Evolutionary conservation across 2,113 vertebrate species (phyloP).

Genomic region (Sturnus vulgaris): DNA sequence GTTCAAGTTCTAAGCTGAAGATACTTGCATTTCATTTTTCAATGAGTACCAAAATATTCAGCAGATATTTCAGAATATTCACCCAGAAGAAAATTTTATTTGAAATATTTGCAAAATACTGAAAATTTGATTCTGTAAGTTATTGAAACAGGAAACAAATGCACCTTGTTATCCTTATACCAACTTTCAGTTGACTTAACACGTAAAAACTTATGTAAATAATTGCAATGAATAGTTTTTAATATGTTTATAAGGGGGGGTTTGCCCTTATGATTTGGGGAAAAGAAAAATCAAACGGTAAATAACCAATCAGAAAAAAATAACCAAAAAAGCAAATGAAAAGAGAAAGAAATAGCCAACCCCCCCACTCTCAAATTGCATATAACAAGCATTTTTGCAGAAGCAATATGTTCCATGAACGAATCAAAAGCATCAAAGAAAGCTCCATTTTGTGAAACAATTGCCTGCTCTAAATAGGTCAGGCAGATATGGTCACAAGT

Average conservation of each 20-base stretch:
- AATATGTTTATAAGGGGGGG: neutral
- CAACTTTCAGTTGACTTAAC: neutral
- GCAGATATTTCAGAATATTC: neutral
- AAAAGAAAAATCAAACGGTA: neutral
- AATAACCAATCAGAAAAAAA: neutral
- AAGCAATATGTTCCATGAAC: neutral
- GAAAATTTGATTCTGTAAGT: neutral
- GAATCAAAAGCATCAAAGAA: neutral
- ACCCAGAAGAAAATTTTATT: neutral
- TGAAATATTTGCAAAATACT: neutral
- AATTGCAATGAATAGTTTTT: neutral
- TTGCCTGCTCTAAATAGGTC: neutral
- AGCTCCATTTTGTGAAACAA: neutral
- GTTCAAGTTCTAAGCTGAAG: neutral
- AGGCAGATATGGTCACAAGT: neutral
- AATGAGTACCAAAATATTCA: neutral
- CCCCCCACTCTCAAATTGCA: fast-evolving
- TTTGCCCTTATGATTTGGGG: neutral
- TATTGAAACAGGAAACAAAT: neutral
- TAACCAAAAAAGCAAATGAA: neutral
- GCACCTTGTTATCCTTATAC: neutral
- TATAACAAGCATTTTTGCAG: neutral
- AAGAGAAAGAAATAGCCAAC: neutral
- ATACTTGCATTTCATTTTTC: neutral
- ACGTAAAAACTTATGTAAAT: neutral